Percentiles rank a stretch among this genome's conserved stretches.
These are phyloP conservation scores for Pogonus chalceus DNA, from an alignment of 1,140 invertebrate genomes.

Conservation along the genomic window DNA sequence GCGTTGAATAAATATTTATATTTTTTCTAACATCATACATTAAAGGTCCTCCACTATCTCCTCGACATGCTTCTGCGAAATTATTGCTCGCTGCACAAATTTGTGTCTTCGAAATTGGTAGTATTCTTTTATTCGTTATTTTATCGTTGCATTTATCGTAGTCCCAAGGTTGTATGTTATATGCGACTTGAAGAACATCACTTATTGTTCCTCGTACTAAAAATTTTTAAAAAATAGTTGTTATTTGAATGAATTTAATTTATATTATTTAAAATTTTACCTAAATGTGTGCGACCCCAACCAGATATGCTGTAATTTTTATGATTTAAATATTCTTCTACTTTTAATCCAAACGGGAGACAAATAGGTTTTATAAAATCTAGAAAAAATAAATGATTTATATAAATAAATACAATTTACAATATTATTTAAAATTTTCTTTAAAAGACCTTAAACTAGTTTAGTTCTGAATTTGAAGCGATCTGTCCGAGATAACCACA, in stretches of 20 bases:
- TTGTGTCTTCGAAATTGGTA: conserved; percentile 13
- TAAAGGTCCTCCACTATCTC: conserved; percentile 45
- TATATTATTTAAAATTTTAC: conserved; percentile 17
- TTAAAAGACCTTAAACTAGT: no score
- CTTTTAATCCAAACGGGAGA: conserved; percentile 37
- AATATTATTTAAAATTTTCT: no score
- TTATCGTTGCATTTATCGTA: not conserved
- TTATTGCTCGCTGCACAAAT: conserved; percentile 23
- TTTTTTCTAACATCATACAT: conserved; percentile 24
- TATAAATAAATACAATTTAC: no score
- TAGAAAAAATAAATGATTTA: conserved; percentile 16
- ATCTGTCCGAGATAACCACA: no score
- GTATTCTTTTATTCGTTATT: no score
- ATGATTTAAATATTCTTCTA: conserved; percentile 22
- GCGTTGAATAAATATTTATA: conserved; percentile 32
- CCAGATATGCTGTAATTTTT: conserved; percentile 33
- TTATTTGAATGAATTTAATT: not conserved
- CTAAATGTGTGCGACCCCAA: conserved; percentile 30
- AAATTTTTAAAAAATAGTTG: not conserved
- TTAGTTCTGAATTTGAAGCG: no score
- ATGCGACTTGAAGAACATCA: no score
- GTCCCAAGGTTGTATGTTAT: conserved; percentile 7
- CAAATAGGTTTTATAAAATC: conserved; percentile 54
- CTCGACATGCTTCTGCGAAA: conserved; percentile 32
- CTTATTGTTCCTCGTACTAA: not conserved